Evolutionary conservation across 2,797 vertebrate genomes (phyloP), one percentile per base, ranked within the genome.

Genomic region (Hypotaenidia philippensis): DNA sequence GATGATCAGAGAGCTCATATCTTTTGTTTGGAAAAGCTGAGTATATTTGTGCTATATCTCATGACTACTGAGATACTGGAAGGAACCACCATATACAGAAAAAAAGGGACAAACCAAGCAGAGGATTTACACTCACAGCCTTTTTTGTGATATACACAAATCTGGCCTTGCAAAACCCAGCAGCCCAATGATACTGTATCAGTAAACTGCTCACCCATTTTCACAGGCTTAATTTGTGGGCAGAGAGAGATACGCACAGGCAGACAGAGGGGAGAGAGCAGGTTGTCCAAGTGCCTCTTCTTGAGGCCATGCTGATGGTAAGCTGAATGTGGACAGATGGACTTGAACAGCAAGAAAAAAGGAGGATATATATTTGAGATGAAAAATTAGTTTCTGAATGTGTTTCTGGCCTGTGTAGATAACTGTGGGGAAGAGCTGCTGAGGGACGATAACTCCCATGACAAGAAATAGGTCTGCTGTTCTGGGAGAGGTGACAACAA

Each of bases 121-220:
- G 38, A 26, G 59, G 38, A 22, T 71, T 64, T 56, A 53, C 10
- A 22, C 9, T 40, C 25, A 6, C 34, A 71, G 27, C 17, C 91
- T 59, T 66, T 71, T 32, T 84, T 64, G 38, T 77, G 38, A 11
- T 38, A 29, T 14, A 25, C 57, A 13, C 36, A 64, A 45, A 16
- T 21, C 26, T n/a, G 38, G 17, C 11, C 9, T 31, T 34, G 38
- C 25, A 55, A 34, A 64, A 70, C 50, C 1, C 11, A 31, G 6
- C 23, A 71, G 5, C 10, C 17, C 18, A 38, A 29, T 1, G 9
- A 52, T 26, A 9, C 1, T 25, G 3, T 31, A 10, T 1, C 4
- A 72, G 55, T 25, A 65, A 83, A 72, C 15, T 50, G 29, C n/a
- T 72, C 25, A 7, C 16, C 31, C 1, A 2, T 22, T 38, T 13